Percentiles rank a stretch among this genome's conserved stretches.
Evolutionary conservation across 2,888 invertebrate genomes (phyloP).

Genomic region (Clistopyga incitator): DNA sequence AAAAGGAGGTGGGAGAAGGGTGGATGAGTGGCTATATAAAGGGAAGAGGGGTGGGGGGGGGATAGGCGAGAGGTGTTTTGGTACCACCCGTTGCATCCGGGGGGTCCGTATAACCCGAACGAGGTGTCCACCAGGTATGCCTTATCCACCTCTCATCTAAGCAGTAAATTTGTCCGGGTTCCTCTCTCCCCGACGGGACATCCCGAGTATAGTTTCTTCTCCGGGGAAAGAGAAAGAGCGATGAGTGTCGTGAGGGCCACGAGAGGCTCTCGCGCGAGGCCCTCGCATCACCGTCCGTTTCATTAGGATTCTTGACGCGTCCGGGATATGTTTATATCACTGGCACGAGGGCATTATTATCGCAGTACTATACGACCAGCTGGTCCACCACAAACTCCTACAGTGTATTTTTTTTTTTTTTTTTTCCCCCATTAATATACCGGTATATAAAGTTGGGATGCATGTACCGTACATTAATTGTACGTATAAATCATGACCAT

Average conservation of each 20-base stretch:
- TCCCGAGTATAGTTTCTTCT: slow-evolving; percentile 60
- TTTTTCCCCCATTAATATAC: no score
- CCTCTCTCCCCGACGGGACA: slow-evolving; percentile 71
- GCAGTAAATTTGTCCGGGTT: slow-evolving; percentile 82
- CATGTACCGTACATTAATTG: no score
- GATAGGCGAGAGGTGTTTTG: slow-evolving; percentile 64
- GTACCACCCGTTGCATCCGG: slow-evolving; percentile 74
- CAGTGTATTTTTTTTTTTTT: no score
- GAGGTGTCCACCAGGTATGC: slow-evolving; percentile 83
- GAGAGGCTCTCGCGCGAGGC: slow-evolving; percentile 6
- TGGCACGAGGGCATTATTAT: slow-evolving; percentile 35
- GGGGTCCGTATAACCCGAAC: slow-evolving; percentile 81
- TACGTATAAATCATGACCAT: no score
- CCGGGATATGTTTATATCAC: slow-evolving; percentile 73
- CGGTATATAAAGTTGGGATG: no score
- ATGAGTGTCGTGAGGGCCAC: slow-evolving; percentile 31
- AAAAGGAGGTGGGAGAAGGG: slow-evolving; percentile 32
- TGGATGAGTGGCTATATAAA: slow-evolving; percentile 17
- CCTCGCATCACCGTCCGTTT: slow-evolving; percentile 68
- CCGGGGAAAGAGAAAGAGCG: slow-evolving; percentile 42
- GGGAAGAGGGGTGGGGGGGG: slow-evolving; percentile 50
- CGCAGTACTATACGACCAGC: background rate
- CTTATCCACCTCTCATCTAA: slow-evolving; percentile 80
- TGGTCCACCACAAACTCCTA: no score
- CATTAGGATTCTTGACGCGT: slow-evolving; percentile 83